phyloP scores from a whole-genome alignment of 2,113 vertebrate species.

The Riparia riparia region DNA sequence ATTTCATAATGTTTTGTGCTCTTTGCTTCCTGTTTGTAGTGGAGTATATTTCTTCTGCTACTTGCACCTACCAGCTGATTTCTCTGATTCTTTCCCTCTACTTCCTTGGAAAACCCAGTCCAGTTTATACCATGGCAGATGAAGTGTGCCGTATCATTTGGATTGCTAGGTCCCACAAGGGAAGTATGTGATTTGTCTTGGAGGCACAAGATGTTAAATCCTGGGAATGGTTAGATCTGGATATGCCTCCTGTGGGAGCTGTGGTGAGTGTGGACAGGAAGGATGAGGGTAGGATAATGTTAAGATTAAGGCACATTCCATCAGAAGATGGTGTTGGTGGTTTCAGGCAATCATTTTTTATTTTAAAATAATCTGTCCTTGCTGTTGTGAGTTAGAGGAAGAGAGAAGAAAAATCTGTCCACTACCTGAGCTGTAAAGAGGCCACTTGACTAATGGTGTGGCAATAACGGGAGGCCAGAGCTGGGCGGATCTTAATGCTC shows the following conservation, averaged over 20 bases:
- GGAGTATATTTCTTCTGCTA: neutral
- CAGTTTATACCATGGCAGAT: neutral
- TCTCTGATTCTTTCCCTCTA: neutral
- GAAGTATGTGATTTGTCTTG: neutral
- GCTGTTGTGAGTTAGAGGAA: neutral
- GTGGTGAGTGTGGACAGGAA: neutral
- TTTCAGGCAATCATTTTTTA: neutral
- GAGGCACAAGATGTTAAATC: neutral
- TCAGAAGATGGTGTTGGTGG: neutral
- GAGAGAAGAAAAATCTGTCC: neutral
- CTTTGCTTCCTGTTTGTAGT: neutral
- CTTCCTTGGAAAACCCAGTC: neutral
- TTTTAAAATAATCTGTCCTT: neutral
- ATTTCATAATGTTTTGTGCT: slow-evolving; percentile 41
- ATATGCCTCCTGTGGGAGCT: neutral
- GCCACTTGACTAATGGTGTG: neutral
- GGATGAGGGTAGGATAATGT: neutral
- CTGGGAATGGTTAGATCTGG: neutral
- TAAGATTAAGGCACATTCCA: neutral
- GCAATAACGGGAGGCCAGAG: neutral
- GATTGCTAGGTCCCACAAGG: neutral
- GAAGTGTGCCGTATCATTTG: neutral
- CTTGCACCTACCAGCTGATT: neutral
- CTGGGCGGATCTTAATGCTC: neutral
- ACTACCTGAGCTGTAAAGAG: neutral